Evolutionary conservation across 1,140 invertebrate species (phyloP).

Genomic region (Caenorhabditis latens): DNA sequence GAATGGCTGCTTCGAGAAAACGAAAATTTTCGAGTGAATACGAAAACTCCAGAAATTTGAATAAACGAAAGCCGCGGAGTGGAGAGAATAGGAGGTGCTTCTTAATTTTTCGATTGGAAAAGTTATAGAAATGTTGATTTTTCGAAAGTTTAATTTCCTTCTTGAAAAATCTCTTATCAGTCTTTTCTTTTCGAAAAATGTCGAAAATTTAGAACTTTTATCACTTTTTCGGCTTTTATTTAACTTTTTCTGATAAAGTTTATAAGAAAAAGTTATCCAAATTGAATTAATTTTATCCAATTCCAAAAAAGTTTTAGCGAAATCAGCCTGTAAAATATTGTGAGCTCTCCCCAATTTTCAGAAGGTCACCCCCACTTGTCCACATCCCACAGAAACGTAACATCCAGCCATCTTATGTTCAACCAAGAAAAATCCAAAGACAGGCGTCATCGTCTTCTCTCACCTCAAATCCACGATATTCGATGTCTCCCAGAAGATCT

Average conservation of each 20-base stretch:
- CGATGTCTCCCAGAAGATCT: background rate
- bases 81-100: background rate
- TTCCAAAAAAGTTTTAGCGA: too few species aligned
- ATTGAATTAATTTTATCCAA: too few species aligned
- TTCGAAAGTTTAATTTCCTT: too few species aligned
- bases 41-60: background rate
- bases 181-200: too few species aligned
- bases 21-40: background rate
- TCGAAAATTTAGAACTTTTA: too few species aligned
- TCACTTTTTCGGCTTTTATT: too few species aligned
- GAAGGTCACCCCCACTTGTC: background rate
- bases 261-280: too few species aligned
- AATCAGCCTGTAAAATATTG: too few species aligned
- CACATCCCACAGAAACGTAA: background rate
- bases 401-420: background rate
- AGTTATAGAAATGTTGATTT: background rate
- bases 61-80: background rate
- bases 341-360: background rate
- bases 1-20: conserved; percentile 14
- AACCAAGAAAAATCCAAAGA: background rate
- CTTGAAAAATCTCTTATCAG: too few species aligned
- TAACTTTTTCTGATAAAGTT: too few species aligned
- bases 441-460: background rate
- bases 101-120: background rate
- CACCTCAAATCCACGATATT: background rate